Percentiles rank a stretch among this genome's conserved stretches.
phyloP scores from a whole-genome alignment of 1,140 invertebrate species.

The Drosophila rufa region DNA sequence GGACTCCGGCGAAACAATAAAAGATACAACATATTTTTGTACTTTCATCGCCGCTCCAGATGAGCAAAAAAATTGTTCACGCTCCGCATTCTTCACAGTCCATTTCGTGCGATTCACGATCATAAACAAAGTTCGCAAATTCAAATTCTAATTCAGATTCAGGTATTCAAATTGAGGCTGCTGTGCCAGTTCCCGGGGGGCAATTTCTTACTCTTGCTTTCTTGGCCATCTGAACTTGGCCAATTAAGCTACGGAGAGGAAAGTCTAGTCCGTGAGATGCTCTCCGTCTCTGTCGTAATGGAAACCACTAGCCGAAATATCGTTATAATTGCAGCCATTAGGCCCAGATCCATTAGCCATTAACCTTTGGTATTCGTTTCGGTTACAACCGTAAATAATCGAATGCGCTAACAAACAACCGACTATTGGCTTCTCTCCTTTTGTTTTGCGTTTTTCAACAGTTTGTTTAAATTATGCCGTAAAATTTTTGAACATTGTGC shows the following conservation, averaged over 20 bases:
- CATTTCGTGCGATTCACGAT: slow-evolving; percentile 36
- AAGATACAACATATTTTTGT: slow-evolving; percentile 17
- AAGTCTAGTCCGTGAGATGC: slow-evolving; percentile 23
- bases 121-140: slow-evolving; percentile 14
- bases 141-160: slow-evolving; percentile 19
- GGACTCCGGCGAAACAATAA: slow-evolving; percentile 14
- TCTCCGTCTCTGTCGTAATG: slow-evolving; percentile 19
- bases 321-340: slow-evolving; percentile 39
- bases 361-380: slow-evolving; percentile 33
- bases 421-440: slow-evolving; percentile 22
- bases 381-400: slow-evolving; percentile 41
- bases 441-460: slow-evolving; percentile 56
- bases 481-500: slow-evolving; percentile 60
- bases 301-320: slow-evolving; percentile 40
- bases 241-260: slow-evolving; percentile 10
- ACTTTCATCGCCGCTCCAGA: slow-evolving; percentile 45
- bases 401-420: slow-evolving; percentile 30
- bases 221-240: slow-evolving; percentile 23
- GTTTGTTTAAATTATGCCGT: slow-evolving; percentile 78
- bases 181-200: slow-evolving; percentile 25
- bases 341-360: slow-evolving; percentile 34
- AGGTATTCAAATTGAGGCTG: slow-evolving; percentile 21
- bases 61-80: slow-evolving; percentile 34
- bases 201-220: slow-evolving; percentile 27
- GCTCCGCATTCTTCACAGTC: slow-evolving; percentile 25